These are phyloP conservation scores for Danio tinwini DNA, from an alignment of 2,797 vertebrate species.

Conservation along the genomic window DNA sequence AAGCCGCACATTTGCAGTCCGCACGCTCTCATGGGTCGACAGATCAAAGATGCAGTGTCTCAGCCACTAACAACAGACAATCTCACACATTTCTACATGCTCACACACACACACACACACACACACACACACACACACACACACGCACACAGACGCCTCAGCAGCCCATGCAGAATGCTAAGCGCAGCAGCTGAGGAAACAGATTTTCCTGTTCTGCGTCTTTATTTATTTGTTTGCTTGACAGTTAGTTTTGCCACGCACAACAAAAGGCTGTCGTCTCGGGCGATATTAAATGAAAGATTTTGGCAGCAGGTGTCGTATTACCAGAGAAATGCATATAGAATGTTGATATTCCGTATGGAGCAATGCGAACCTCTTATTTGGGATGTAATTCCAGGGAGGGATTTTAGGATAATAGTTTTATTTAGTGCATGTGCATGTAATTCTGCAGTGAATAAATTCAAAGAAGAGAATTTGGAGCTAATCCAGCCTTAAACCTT, in stretches of 20 bases:
- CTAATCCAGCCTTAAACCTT: constrained; percentile 48
- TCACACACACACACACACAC: constrained; percentile 43
- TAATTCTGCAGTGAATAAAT: constrained; percentile 50
- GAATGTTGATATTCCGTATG: not conserved
- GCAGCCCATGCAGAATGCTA: constrained; percentile 50
- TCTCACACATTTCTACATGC: constrained; percentile 26
- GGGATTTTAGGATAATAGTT: constrained; percentile 47
- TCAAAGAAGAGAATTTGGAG: constrained; percentile 39
- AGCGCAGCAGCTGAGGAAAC: constrained; percentile 73
- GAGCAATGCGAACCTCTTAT: constrained; percentile 35
- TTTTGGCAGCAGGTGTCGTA: constrained; percentile 24
- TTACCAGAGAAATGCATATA: not conserved
- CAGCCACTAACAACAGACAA: constrained; percentile 47
- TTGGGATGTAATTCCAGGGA: constrained; percentile 7
- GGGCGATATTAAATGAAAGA: constrained; percentile 13
- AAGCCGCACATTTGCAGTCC: constrained; percentile 69
- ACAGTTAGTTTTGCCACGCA: constrained; percentile 50
- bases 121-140: constrained; percentile 48
- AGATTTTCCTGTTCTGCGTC: constrained; percentile 75
- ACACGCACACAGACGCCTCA: constrained; percentile 14
- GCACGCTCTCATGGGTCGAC: constrained; percentile 44
- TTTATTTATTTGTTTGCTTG: constrained; percentile 72
- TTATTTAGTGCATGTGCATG: constrained; percentile 42
- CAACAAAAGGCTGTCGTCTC: constrained; percentile 31
- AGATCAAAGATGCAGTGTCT: constrained; percentile 61